These are phyloP conservation scores for Paratrypauchen microcephalus DNA, from an alignment of 2,797 vertebrate genomes.

Conservation along the genomic window DNA sequence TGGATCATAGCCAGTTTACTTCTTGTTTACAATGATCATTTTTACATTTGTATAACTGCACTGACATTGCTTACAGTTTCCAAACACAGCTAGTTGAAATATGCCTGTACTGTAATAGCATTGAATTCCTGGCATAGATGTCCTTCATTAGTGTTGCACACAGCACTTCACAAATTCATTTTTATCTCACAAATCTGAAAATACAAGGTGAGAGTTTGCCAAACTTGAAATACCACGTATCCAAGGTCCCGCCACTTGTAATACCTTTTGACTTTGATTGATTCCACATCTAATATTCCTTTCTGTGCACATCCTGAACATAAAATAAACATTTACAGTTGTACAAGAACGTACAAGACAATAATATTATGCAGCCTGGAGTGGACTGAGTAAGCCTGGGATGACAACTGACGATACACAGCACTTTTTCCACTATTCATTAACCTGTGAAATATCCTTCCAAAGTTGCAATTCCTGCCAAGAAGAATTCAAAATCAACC, in stretches of 20 bases:
- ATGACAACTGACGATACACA: constrained; percentile 50
- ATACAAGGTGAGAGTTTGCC: not conserved
- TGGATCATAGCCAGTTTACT: not conserved
- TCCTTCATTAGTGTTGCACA: not conserved
- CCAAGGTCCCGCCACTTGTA: constrained; percentile 5
- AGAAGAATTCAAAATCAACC: constrained; percentile 44
- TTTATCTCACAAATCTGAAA: not conserved
- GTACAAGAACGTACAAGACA: not conserved
- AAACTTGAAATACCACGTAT: not conserved
- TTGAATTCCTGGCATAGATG: not conserved
- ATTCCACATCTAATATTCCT: constrained; percentile 32
- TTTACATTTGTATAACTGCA: not conserved
- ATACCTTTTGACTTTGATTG: constrained; percentile 33
- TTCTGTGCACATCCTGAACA: constrained; percentile 22
- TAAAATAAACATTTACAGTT: constrained; percentile 3
- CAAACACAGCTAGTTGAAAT: not conserved
- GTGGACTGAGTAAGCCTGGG: constrained; percentile 17
- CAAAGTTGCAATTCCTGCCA: constrained; percentile 44
- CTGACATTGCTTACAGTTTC: not conserved
- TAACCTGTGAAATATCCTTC: constrained; percentile 18
- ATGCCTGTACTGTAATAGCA: not conserved
- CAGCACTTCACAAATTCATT: not conserved
- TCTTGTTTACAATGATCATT: not conserved
- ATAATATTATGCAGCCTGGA: constrained; percentile 20
- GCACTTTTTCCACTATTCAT: constrained; percentile 39